These are phyloP conservation scores for Cerceris ruficornis DNA, from an alignment of 2,888 invertebrate species.

Conservation along the genomic window DNA sequence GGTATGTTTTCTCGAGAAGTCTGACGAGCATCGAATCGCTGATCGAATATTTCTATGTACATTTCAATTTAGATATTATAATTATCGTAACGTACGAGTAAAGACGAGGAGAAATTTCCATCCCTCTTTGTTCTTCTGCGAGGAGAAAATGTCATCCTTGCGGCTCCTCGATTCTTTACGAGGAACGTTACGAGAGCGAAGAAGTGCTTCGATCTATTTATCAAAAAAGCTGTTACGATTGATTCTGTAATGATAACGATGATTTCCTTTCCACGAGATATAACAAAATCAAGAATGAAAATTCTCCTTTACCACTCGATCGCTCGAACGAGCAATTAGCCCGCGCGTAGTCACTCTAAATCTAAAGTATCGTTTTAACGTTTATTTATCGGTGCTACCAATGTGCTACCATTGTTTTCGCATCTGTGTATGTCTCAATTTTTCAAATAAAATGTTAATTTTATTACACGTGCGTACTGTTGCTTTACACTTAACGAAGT, in stretches of 20 bases:
- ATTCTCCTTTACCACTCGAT: conserved; percentile 30
- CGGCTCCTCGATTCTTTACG: conserved; percentile 13
- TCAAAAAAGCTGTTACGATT: conserved; percentile 35
- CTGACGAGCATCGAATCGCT: conserved; percentile 11
- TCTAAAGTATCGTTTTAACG: conserved; percentile 67
- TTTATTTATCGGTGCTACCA: conserved; percentile 76
- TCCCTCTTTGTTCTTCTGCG: neutral
- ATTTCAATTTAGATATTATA: conserved; percentile 35
- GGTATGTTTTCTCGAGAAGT: conserved; percentile 24
- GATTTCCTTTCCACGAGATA: conserved; percentile 23
- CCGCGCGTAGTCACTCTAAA: conserved; percentile 51
- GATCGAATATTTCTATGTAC: conserved; percentile 52
- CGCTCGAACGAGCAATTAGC: conserved; percentile 42
- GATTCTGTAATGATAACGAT: conserved; percentile 16
- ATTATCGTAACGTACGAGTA: conserved; percentile 32
- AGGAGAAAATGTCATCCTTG: conserved; percentile 14
- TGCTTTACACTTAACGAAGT: conserved; percentile 4
- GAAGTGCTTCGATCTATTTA: conserved; percentile 47
- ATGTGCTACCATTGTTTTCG: conserved; percentile 77
- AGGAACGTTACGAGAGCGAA: conserved; percentile 23
- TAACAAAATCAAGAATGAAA: conserved; percentile 15
- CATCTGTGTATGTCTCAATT: conserved; percentile 78
- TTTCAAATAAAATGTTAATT: conserved; percentile 80
- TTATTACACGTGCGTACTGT: conserved; percentile 68
- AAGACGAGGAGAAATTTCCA: neutral